phyloP scores from a whole-genome alignment of 2,113 vertebrate genomes.

The Mixornis gularis region DNA sequence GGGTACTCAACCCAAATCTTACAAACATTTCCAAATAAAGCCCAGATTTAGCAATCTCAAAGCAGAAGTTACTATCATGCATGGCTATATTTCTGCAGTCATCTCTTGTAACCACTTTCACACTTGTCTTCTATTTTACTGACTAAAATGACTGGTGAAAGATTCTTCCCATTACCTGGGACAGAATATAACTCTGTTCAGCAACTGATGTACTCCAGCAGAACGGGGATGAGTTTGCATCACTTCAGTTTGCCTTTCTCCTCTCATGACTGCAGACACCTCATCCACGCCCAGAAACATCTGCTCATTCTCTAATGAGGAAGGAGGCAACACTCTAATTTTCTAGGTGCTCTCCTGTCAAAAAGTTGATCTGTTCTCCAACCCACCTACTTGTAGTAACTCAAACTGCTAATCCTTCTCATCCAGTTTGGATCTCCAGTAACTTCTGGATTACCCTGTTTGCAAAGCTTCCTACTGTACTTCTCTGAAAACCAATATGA shows the following conservation, averaged over 20 bases:
- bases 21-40: not conserved
- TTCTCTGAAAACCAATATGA: not conserved
- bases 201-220: not conserved
- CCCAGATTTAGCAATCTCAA: not conserved
- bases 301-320: not conserved
- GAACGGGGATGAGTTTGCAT: not conserved
- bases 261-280: not conserved
- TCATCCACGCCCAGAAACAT: not conserved
- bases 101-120: not conserved
- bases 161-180: not conserved
- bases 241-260: not conserved
- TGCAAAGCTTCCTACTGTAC: not conserved
- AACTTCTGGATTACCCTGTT: not conserved
- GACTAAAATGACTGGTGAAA: not conserved
- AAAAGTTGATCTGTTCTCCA: not conserved
- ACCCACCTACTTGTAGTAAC: not conserved
- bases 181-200: not conserved
- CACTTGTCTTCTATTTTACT: not conserved
- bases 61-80: not conserved
- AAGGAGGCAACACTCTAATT: not conserved
- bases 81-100: not conserved
- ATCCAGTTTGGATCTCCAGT: not conserved
- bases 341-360: not conserved
- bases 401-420: not conserved
- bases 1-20: not conserved